These are phyloP conservation scores for Phragmatobia fuliginosa DNA, from an alignment of 2,888 invertebrate species.

Conservation along the genomic window DNA sequence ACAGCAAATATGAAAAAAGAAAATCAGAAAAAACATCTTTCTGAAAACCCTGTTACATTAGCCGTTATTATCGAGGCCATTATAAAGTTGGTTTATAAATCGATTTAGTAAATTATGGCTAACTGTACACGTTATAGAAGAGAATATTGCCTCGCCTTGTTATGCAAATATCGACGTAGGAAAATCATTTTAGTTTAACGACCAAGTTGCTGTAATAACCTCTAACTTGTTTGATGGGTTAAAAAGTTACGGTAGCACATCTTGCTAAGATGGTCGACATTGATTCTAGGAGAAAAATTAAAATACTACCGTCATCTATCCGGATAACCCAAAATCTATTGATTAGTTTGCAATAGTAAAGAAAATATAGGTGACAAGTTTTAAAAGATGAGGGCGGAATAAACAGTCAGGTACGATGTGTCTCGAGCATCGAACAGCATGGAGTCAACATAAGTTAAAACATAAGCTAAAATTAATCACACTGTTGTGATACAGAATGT, in stretches of 20 bases:
- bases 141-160: constrained; percentile 28
- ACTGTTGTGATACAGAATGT: too few species aligned
- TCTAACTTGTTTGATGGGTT: constrained; percentile 52
- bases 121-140: constrained; percentile 42
- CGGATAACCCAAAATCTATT: not conserved
- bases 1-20: not conserved
- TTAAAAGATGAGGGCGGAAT: too few species aligned
- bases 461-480: too few species aligned
- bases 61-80: constrained; percentile 22
- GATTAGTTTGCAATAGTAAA: too few species aligned
- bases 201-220: constrained; percentile 43
- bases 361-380: too few species aligned
- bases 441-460: too few species aligned
- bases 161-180: constrained; percentile 49
- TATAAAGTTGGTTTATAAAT: constrained; percentile 46
- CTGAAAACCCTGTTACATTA: constrained; percentile 18
- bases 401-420: too few species aligned
- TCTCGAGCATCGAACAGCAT: too few species aligned
- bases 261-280: not conserved
- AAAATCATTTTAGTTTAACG: constrained; percentile 46
- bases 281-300: not conserved
- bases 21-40: constrained; percentile 11
- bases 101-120: constrained; percentile 40
- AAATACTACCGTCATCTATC: not conserved
- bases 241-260: constrained; percentile 27